Percentiles rank a stretch among this genome's conserved stretches.
phyloP scores from a whole-genome alignment of 92 coral and sea anemone species.

The Desmophyllum pertusum region DNA sequence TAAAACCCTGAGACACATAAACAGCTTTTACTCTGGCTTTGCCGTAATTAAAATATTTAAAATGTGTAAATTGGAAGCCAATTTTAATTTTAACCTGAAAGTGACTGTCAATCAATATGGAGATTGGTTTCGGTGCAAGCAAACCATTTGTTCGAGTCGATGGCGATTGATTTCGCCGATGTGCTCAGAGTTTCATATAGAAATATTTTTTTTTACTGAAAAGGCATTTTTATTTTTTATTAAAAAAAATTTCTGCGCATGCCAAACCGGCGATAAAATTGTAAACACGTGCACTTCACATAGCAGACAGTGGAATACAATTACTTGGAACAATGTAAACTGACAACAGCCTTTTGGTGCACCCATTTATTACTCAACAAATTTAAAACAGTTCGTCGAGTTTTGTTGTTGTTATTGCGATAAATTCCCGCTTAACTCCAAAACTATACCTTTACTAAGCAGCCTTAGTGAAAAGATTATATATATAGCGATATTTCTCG shows the following conservation, averaged over 20 bases:
- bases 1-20: not conserved
- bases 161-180: no score
- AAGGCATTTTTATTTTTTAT: not conserved
- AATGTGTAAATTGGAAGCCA: conserved; percentile 7
- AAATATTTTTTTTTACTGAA: not conserved
- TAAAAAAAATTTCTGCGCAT: not conserved
- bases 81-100: conserved; percentile 7
- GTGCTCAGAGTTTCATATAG: not conserved
- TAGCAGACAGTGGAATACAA: not conserved
- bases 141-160: no score
- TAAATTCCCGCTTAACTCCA: not conserved
- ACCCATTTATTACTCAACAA: not conserved
- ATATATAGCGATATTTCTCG: no score
- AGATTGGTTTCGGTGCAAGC: no score
- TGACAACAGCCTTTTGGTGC: not conserved
- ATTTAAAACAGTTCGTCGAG: not conserved
- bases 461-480: not conserved
- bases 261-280: not conserved
- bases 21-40: not conserved
- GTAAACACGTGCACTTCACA: not conserved
- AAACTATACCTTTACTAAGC: not conserved
- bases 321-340: conserved; percentile 7
- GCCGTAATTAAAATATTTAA: not conserved
- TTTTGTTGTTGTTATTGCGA: not conserved
- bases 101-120: not conserved